Conservation (phyloP, 2,888 invertebrate genomes). For the Geotrupes spiniger region DNA sequence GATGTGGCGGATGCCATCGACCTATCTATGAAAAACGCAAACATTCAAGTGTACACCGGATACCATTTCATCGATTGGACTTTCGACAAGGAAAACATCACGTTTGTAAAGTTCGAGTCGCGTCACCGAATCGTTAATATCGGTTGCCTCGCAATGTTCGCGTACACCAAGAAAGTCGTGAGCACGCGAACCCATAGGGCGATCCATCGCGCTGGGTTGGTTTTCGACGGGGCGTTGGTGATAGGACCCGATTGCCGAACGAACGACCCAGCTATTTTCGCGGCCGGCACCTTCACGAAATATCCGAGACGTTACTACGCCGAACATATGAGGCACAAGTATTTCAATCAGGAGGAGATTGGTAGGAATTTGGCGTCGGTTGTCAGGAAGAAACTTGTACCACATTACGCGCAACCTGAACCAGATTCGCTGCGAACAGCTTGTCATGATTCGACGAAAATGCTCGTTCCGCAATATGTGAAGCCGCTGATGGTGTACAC, state of each 20-base stretch:
- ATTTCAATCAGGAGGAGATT: slow-evolving; percentile 30
- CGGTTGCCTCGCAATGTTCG: slow-evolving; percentile 40
- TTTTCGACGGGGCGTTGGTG: slow-evolving; percentile 60
- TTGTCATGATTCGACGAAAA: slow-evolving; percentile 20
- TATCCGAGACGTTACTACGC: slow-evolving; percentile 57
- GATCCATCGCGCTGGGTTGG: slow-evolving; percentile 50
- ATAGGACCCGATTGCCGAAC: slow-evolving; percentile 58
- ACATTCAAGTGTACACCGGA: slow-evolving; percentile 36
- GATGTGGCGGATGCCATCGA: slow-evolving; percentile 37
- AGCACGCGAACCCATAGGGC: slow-evolving; percentile 47
- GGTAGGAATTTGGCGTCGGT: slow-evolving; percentile 10
- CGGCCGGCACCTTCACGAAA: slow-evolving; percentile 58
- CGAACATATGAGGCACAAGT: slow-evolving; percentile 47
- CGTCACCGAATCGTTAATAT: slow-evolving; percentile 30
- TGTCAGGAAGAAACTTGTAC: slow-evolving; percentile 1
- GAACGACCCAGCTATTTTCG: slow-evolving; percentile 58
- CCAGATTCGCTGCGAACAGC: background rate
- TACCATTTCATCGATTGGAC: slow-evolving; percentile 41
- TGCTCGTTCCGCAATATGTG: slow-evolving; percentile 42
- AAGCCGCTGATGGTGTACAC: slow-evolving; percentile 50
- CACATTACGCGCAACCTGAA: background rate
- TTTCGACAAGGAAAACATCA: slow-evolving; percentile 36
- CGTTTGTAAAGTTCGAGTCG: slow-evolving; percentile 43
- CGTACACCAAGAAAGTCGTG: slow-evolving; percentile 39
- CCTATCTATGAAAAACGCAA: slow-evolving; percentile 29